These are phyloP conservation scores for Magallana angulata DNA, from an alignment of 1,140 invertebrate species.

Conservation along the genomic window DNA sequence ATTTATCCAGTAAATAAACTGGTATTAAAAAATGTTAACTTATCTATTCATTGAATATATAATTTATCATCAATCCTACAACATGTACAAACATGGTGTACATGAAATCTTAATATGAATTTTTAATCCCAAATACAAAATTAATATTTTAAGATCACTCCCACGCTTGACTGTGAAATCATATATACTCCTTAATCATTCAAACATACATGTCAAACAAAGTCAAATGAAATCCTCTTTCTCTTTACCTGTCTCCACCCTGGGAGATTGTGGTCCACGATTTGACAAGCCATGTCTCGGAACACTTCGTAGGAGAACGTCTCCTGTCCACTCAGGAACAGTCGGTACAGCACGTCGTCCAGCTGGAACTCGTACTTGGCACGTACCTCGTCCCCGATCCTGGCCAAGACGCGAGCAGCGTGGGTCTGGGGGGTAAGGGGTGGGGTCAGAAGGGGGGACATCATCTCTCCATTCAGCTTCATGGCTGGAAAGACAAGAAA, in stretches of 20 bases:
- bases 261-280: conserved; percentile 58
- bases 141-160: no score
- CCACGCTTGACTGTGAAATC: no score
- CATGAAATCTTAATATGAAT: no score
- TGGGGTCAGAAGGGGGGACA: conserved; percentile 45
- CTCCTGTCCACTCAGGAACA: conserved; percentile 50
- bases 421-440: conserved; percentile 66
- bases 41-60: no score
- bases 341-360: conserved; percentile 47
- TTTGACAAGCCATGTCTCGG: conserved; percentile 57
- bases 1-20: no score
- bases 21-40: no score
- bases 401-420: conserved; percentile 62
- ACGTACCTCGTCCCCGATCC: conserved; percentile 70
- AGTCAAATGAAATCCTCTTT: no score
- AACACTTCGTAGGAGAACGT: conserved; percentile 64
- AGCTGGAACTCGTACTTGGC: conserved; percentile 63
- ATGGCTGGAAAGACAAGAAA: neutral
- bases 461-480: neutral
- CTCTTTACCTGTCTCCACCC: conserved; percentile 66
- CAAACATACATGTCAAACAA: no score
- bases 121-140: no score
- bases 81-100: no score
- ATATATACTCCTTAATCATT: no score
- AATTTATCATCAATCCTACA: no score